Evolutionary conservation across 2,797 vertebrate species (phyloP), one percentile per base, ranked within the genome.

Genomic region (Momotus momota): DNA sequence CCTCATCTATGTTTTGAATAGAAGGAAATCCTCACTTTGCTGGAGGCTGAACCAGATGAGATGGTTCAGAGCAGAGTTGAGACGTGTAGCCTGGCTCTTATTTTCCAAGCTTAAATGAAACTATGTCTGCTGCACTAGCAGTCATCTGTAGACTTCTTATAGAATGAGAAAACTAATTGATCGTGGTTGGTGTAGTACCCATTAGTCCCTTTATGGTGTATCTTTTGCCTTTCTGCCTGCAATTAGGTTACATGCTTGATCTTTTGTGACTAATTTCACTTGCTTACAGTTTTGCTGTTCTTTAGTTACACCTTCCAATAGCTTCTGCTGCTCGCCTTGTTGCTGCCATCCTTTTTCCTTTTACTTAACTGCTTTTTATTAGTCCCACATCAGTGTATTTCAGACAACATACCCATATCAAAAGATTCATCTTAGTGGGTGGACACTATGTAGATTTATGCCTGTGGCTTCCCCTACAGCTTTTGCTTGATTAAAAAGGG

Each of bases 381-480:
- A 61, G 20, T 74, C 12, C 83, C 31, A 70, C 14, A 46, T 79
- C 7, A 27, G 1, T 54, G 29, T 51, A 25, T 61, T 85, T 87
- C 23, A 38, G 67, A 43, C 12, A 49, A 26, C 8, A 2, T 58
- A 51, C 13, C 11, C 17, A 52, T 43, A 77, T 23, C 33, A 66
- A 49, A 62, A 33, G 41, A 33, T 69, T 54, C 9, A 54, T 62
- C 43, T 78, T 23, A 4, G 38, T 61, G 60, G 22, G 20, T 31
- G 16, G 51, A 41, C 3, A 2, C n/a, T 46, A 1, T 0, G 0
- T 43, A n/a, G 46, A n/a, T 16, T 35, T 74, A 23, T 1, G 31
- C 31, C 13, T 43, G 7, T 70, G 71, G 23, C 13, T 14, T 71
- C 14, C 29, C 46, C 19, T 62, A 10, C 17, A 45, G 60, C 35